These are phyloP conservation scores for Sesamia nonagrioides DNA, from an alignment of 1,140 invertebrate genomes.

Conservation along the genomic window DNA sequence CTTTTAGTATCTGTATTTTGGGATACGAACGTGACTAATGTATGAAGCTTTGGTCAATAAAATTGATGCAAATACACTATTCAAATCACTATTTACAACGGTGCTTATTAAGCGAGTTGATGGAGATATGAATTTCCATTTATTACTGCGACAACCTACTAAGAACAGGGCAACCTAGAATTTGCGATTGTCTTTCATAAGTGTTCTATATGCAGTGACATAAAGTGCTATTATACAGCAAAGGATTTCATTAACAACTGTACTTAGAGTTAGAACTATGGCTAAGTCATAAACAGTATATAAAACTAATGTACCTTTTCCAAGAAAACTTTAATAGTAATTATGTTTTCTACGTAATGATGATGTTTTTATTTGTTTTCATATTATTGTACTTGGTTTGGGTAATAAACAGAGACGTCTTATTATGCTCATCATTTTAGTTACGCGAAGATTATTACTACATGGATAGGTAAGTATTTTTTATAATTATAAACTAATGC, in stretches of 20 bases:
- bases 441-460: conserved; percentile 28
- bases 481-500: too few species aligned
- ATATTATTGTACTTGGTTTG: conserved; percentile 5
- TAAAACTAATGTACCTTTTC: conserved; percentile 26
- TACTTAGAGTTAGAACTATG: neutral
- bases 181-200: conserved; percentile 26
- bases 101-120: conserved; percentile 26
- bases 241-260: conserved; percentile 23
- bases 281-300: conserved; percentile 1
- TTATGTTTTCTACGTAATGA: conserved; percentile 8
- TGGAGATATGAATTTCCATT: conserved; percentile 38
- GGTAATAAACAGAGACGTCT: conserved; percentile 41
- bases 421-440: conserved; percentile 25
- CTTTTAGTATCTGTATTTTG: conserved; percentile 36
- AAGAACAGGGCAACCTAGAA: conserved; percentile 4
- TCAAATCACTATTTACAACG: conserved; percentile 30
- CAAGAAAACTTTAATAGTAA: conserved; percentile 18
- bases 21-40: conserved; percentile 38
- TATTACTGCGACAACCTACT: conserved; percentile 15
- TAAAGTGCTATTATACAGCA: neutral
- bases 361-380: conserved; percentile 1
- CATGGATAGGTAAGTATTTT: too few species aligned
- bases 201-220: conserved; percentile 5
- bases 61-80: conserved; percentile 28
- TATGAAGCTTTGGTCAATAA: conserved; percentile 38